phyloP scores from a whole-genome alignment of 2,113 vertebrate species.

The Muntiacus muntjak region DNA sequence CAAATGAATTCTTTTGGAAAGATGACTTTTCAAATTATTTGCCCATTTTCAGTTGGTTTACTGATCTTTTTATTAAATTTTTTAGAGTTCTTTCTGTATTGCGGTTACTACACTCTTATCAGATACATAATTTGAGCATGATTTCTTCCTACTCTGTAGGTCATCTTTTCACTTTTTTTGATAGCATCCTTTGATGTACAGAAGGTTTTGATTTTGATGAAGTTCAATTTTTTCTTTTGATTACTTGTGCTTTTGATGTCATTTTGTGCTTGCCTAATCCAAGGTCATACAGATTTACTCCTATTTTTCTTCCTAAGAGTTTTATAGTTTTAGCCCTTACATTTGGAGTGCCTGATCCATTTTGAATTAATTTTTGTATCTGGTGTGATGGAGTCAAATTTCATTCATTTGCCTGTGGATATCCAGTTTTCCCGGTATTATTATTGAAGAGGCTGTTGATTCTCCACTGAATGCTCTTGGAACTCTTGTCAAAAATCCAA shows the following conservation, averaged over 20 bases:
- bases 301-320: neutral
- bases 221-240: neutral
- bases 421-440: neutral
- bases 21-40: neutral
- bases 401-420: neutral
- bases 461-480: neutral
- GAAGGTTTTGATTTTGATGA: neutral
- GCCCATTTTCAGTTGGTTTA: neutral
- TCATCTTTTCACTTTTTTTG: slow-evolving; percentile 16
- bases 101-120: neutral
- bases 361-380: slow-evolving; percentile 4
- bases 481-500: neutral
- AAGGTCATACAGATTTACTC: neutral
- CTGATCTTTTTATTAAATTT: neutral
- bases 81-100: neutral
- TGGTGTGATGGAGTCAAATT: neutral
- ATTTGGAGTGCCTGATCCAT: neutral
- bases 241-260: neutral
- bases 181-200: neutral
- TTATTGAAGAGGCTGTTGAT: neutral
- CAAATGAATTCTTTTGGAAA: neutral
- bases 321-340: neutral
- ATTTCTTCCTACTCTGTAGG: neutral
- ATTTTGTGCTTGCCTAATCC: neutral
- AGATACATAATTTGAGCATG: neutral